Evolutionary conservation across 2,113 vertebrate genomes (phyloP).

Genomic region (Pterocles orientalis): DNA sequence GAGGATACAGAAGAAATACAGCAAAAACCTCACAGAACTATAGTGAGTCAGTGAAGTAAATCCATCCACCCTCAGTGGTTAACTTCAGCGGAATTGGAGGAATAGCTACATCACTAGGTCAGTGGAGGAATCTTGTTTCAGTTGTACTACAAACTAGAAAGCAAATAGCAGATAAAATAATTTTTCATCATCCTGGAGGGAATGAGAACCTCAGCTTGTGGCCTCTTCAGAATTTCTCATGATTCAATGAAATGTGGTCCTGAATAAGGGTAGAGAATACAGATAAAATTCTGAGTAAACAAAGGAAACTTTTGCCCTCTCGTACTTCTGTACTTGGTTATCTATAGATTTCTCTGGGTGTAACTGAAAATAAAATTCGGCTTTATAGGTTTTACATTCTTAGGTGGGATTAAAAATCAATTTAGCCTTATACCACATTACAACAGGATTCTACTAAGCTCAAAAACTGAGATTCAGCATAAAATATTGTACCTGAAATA

Average conservation of each 20-base stretch:
- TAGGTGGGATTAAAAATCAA: neutral
- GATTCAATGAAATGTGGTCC: neutral
- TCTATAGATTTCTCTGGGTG: neutral
- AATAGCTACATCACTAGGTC: neutral
- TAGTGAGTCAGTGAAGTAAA: neutral
- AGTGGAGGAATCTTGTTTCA: neutral
- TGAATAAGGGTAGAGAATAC: neutral
- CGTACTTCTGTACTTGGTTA: neutral
- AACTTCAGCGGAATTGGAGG: neutral
- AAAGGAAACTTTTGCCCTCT: neutral
- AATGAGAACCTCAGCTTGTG: neutral
- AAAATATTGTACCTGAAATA: slow-evolving; percentile 6
- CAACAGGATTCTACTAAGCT: neutral
- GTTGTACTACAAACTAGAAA: neutral
- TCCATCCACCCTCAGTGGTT: neutral
- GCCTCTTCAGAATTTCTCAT: neutral
- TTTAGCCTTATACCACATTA: neutral
- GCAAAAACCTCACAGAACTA: neutral
- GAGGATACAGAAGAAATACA: neutral
- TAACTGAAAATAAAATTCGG: slow-evolving; percentile 1
- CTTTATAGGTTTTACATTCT: neutral
- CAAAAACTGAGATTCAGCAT: slow-evolving; percentile 1
- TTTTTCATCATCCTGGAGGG: neutral
- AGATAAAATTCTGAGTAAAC: neutral
- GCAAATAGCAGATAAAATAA: neutral